phyloP scores from a whole-genome alignment of 1,140 invertebrate genomes.

The Bombus waltoni region DNA sequence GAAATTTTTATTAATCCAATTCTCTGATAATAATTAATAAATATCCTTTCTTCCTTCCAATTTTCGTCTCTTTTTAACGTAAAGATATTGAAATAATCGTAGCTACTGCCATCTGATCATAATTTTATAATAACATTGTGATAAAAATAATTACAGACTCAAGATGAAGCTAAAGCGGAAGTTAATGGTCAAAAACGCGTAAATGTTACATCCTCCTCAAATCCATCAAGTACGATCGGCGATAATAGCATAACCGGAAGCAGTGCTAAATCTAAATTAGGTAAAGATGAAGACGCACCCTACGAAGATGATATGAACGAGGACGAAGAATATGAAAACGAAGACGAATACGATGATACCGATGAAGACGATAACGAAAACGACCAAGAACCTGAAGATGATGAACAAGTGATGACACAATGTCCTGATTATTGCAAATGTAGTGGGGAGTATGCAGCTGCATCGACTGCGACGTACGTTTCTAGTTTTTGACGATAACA shows the following conservation, averaged over 20 bases:
- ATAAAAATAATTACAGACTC: slow-evolving; percentile 59
- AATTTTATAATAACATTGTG: background rate
- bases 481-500: slow-evolving; percentile 32
- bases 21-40: background rate
- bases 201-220: slow-evolving; percentile 69
- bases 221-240: background rate
- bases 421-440: slow-evolving; percentile 78
- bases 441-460: slow-evolving; percentile 78
- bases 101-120: too few species aligned
- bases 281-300: slow-evolving; percentile 70
- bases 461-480: slow-evolving; percentile 80
- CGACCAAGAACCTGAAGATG: slow-evolving; percentile 70
- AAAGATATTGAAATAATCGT: too few species aligned
- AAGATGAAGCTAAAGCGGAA: slow-evolving; percentile 52
- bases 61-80: too few species aligned
- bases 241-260: background rate
- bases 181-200: background rate
- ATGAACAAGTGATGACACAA: slow-evolving; percentile 71
- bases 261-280: slow-evolving; percentile 67
- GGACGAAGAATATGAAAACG: slow-evolving; percentile 65
- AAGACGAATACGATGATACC: slow-evolving; percentile 68
- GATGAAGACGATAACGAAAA: slow-evolving; percentile 71
- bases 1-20: background rate
- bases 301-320: slow-evolving; percentile 63
- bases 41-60: background rate